These are phyloP conservation scores for Drosophila prolongata DNA, from an alignment of 2,888 invertebrate species.

Conservation along the genomic window DNA sequence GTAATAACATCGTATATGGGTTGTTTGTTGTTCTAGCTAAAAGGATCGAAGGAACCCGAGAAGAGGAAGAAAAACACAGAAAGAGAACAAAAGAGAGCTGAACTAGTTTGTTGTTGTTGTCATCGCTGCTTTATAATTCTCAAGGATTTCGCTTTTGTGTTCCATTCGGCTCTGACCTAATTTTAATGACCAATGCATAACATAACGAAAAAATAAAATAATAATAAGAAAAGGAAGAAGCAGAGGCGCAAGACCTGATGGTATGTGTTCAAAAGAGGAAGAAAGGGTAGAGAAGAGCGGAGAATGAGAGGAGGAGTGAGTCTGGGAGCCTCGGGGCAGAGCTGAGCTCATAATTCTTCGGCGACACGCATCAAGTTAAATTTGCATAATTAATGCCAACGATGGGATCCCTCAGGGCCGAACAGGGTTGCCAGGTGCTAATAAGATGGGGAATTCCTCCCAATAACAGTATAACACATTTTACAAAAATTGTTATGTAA, in stretches of 20 bases:
- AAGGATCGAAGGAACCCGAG: conserved; percentile 56
- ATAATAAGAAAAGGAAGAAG: conserved; percentile 31
- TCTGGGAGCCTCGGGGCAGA: conserved; percentile 29
- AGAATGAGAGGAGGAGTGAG: conserved; percentile 22
- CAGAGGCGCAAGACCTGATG: conserved; percentile 11
- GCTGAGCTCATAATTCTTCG: conserved; percentile 58
- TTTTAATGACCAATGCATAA: conserved; percentile 67
- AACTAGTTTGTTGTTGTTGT: conserved; percentile 59
- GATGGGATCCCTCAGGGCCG: conserved; percentile 20
- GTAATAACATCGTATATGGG: conserved; percentile 60
- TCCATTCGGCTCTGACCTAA: conserved; percentile 62
- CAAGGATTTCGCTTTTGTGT: conserved; percentile 42
- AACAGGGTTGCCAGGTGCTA: conserved; percentile 17
- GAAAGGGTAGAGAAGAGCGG: conserved; percentile 2
- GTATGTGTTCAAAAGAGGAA: conserved; percentile 6
- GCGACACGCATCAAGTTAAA: conserved; percentile 76
- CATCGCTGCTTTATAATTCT: conserved; percentile 17
- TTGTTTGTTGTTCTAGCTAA: conserved; percentile 63
- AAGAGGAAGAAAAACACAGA: conserved; percentile 17
- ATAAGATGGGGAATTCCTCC: no score
- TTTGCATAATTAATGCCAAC: conserved; percentile 76
- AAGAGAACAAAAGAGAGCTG: conserved; percentile 44
- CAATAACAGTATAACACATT: no score
- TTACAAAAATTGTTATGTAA: no score
- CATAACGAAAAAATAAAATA: conserved; percentile 16